Percentiles rank a stretch among this genome's conserved stretches.
Evolutionary conservation across 2,888 invertebrate species (phyloP).

Genomic region (Andrena praecox): DNA sequence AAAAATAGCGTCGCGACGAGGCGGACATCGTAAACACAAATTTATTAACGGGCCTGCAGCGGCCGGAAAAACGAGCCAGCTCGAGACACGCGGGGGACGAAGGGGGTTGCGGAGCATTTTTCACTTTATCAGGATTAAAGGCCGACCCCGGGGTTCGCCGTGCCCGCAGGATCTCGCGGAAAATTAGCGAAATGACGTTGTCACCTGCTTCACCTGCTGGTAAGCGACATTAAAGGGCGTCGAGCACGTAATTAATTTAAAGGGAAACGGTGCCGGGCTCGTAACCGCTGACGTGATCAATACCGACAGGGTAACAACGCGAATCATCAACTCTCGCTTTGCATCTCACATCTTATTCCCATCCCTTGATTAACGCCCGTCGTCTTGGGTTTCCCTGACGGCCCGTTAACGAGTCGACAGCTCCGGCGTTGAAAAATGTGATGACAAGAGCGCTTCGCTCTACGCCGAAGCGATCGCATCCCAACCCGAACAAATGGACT

Average conservation of each 20-base stretch:
- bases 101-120: conserved; percentile 24
- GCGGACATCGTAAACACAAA: conserved; percentile 78
- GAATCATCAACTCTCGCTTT: conserved; percentile 25
- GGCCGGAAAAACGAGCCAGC: conserved; percentile 55
- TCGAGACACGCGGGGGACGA: conserved; percentile 6
- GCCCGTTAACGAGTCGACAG: too few relatives aligned
- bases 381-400: too few relatives aligned
- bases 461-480: too few relatives aligned
- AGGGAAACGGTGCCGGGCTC: neutral
- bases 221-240: conserved; percentile 25
- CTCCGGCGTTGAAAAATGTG: too few relatives aligned
- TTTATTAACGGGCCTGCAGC: conserved; percentile 77
- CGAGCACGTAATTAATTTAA: conserved; percentile 46
- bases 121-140: conserved; percentile 76
- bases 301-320: neutral
- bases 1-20: conserved; percentile 66
- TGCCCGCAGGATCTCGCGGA: conserved; percentile 18
- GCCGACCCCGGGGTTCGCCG: conserved; percentile 36
- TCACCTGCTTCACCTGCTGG: conserved; percentile 17
- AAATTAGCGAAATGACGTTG: conserved; percentile 56
- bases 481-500: too few relatives aligned
- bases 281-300: conserved; percentile 18
- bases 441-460: too few relatives aligned
- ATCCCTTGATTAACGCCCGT: neutral
- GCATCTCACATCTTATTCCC: neutral